Percentiles rank a stretch among this genome's conserved stretches.
Evolutionary conservation across 2,797 vertebrate genomes (phyloP).

Genomic region (Clarias fuscus): DNA sequence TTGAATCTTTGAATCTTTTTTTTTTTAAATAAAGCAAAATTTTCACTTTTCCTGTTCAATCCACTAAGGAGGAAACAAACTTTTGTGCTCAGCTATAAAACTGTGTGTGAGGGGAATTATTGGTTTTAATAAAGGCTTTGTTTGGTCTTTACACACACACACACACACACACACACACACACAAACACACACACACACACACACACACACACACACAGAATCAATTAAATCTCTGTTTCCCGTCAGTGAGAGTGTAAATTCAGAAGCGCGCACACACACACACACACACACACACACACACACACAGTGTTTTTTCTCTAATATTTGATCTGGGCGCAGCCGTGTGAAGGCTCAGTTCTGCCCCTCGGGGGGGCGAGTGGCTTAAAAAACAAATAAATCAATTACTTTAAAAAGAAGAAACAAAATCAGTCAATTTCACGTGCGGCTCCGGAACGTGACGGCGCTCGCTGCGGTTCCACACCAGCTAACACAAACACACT

Average conservation of each 20-base stretch:
- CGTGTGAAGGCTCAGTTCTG: neutral
- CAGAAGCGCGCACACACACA: neutral
- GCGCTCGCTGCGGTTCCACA: neutral
- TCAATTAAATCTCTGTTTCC: neutral
- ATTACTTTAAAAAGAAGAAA: neutral
- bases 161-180: slow-evolving; percentile 5
- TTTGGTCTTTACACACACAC: neutral
- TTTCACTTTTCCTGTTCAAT: neutral
- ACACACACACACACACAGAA: neutral
- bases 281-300: neutral
- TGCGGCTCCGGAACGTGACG: neutral
- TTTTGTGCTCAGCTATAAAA: neutral
- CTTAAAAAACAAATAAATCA: neutral
- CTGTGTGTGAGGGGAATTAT: neutral
- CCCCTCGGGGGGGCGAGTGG: neutral
- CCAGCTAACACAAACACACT: slow-evolving; percentile 7
- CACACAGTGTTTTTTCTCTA: neutral
- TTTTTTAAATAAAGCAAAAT: neutral
- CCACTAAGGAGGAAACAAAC: neutral
- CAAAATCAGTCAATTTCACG: slow-evolving; percentile 2
- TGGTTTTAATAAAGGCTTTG: neutral
- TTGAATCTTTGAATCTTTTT: too few species aligned
- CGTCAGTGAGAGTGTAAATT: neutral
- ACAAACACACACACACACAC: neutral
- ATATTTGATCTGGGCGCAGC: neutral